Conservation (phyloP, 2,888 invertebrate species). For the Limnephilus marmoratus region DNA sequence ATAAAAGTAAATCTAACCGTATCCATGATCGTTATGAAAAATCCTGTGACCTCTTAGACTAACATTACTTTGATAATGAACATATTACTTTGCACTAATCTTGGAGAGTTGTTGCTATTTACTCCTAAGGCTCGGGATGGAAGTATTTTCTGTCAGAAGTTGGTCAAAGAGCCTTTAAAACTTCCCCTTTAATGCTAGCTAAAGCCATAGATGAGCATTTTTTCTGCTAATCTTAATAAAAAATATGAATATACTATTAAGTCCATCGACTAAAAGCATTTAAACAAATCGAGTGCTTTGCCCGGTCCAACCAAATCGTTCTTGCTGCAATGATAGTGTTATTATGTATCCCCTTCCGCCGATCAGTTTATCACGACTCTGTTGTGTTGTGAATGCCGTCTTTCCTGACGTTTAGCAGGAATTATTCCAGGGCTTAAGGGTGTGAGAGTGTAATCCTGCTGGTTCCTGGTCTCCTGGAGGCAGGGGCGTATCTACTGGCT, state of each 20-base stretch:
- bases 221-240: not conserved
- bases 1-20: too few species aligned
- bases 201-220: not conserved
- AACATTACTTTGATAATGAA: too few species aligned
- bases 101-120: not conserved
- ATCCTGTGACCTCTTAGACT: too few species aligned
- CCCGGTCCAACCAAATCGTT: not conserved
- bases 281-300: constrained; percentile 2
- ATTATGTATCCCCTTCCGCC: constrained; percentile 37
- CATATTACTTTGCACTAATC: not conserved
- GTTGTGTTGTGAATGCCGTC: constrained; percentile 56
- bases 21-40: too few species aligned
- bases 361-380: constrained; percentile 58
- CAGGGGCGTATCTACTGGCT: not conserved
- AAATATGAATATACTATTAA: not conserved
- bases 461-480: constrained; percentile 13
- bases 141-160: not conserved
- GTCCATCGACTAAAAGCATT: not conserved
- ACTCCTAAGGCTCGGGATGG: not conserved
- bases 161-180: not conserved
- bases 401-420: constrained; percentile 60
- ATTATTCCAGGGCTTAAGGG: constrained; percentile 62
- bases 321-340: constrained; percentile 37
- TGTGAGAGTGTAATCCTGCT: constrained; percentile 62
- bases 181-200: not conserved